Evolutionary conservation across 2,797 vertebrate genomes (phyloP).

Genomic region (Lerista edwardsae): DNA sequence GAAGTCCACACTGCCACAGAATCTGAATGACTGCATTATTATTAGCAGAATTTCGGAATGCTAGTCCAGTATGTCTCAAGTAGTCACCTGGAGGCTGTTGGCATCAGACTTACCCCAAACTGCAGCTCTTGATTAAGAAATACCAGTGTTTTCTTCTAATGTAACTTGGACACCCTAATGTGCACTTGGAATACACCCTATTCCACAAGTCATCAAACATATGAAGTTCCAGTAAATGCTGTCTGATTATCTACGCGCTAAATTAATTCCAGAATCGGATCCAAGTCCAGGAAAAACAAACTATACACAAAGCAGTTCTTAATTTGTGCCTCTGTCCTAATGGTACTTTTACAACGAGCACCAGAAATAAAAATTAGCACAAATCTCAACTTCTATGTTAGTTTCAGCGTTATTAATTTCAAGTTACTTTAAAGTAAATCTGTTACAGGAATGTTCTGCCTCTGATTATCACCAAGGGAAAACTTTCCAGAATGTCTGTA

Average conservation of each 20-base stretch:
- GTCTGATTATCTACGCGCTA: neutral
- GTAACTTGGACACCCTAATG: neutral
- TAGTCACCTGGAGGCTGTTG: conserved; percentile 35
- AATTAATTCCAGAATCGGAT: neutral
- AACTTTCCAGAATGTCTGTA: conserved; percentile 16
- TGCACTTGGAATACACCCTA: neutral
- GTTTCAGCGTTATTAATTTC: neutral
- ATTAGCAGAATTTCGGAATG: too few species aligned
- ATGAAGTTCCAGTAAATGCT: neutral
- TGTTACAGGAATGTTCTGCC: neutral
- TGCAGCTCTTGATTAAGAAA: neutral
- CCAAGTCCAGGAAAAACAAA: neutral
- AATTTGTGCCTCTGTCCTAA: neutral
- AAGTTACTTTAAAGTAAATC: conserved; percentile 23
- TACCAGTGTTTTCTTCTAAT: conserved; percentile 32
- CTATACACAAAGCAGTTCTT: neutral
- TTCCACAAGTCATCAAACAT: neutral
- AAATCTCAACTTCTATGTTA: conserved; percentile 4
- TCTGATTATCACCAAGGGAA: neutral
- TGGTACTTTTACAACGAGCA: neutral
- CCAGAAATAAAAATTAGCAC: conserved; percentile 22
- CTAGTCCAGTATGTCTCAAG: too few species aligned
- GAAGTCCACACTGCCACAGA: too few species aligned
- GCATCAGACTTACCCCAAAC: conserved; percentile 31
- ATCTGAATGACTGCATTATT: too few species aligned